phyloP scores from a whole-genome alignment of 1,140 invertebrate genomes.

The Gonatopus flavifemur region DNA sequence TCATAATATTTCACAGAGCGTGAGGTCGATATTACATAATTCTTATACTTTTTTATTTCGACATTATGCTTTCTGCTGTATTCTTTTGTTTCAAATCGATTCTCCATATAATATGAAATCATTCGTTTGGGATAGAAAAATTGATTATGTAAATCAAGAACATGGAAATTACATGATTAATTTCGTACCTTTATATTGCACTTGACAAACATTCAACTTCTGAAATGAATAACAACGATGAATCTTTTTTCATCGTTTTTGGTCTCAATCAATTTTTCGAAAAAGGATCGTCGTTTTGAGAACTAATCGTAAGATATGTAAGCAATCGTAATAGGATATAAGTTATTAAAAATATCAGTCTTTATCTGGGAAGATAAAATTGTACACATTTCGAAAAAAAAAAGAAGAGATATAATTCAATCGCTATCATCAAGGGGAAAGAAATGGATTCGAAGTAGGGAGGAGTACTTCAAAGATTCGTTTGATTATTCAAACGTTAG shows the following conservation, averaged over 20 bases:
- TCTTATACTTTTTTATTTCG: too few relatives aligned
- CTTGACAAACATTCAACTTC: too few relatives aligned
- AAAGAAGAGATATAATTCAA: not conserved
- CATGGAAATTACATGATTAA: slow-evolving; percentile 15
- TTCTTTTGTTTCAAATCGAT: too few relatives aligned
- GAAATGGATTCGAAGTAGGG: not conserved
- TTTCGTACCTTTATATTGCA: slow-evolving; percentile 15
- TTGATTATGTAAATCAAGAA: slow-evolving; percentile 18
- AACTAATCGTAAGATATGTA: slow-evolving; percentile 14
- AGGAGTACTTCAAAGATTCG: too few relatives aligned
- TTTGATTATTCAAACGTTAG: too few relatives aligned
- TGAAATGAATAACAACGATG: slow-evolving; percentile 1
- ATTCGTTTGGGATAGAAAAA: slow-evolving; percentile 8
- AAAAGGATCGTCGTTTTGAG: slow-evolving; percentile 27
- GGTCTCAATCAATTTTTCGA: slow-evolving; percentile 22
- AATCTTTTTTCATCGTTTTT: slow-evolving; percentile 3
- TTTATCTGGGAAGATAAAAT: slow-evolving; percentile 22
- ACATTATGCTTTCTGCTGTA: too few relatives aligned
- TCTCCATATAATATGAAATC: slow-evolving; percentile 2
- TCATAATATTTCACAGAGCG: too few relatives aligned
- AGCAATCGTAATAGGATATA: slow-evolving; percentile 7
- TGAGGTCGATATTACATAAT: too few relatives aligned
- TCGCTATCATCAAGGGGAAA: too few relatives aligned
- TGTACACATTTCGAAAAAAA: slow-evolving; percentile 3
- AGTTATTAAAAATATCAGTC: slow-evolving; percentile 29